Base-by-base conservation (phyloP, 2,113 vertebrate species). In the Triplophysa dalaica region DNA sequence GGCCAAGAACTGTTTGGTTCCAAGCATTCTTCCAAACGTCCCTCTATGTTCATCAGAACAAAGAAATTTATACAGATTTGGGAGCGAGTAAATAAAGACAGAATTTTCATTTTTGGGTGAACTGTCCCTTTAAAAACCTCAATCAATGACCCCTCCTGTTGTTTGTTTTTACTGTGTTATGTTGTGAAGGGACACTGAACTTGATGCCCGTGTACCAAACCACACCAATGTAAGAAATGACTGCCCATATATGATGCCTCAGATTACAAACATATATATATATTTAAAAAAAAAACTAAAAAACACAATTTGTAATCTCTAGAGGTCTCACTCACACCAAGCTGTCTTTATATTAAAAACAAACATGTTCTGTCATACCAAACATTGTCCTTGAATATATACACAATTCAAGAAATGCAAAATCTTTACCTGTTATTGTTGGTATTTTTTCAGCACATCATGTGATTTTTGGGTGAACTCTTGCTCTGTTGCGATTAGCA, bases 341-440 rank as follows among this genome's bases (percentile, higher is more conserved):
- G 16, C 43, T 4, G 43, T 12, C 41, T 16, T 67, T 8, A 13
- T 68, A 8, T 48, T 48, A 8, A 52, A 2, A 52, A 11, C 41
- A 43, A 43, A 52, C 50, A 54, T 54, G 14, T 54, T 1, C 50
- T 45, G 10, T 45, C 43, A 45, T 45, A 2, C 43, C 43, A 45
- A 45, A 14, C 3, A 0, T 16, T 16, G 50, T 6, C 50, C 16
- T 52, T 52, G 50, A 13, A 52, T 16, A 6, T 52, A 14, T 52
- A 52, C 48, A 14, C 17, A 21, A 56, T 56, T 9, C 54, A 58
- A 58, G 19, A 58, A 58, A 58, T 58, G 19, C 54, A 21, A n/a
- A 9, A 21, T 9, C 1, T 9, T 33, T 74, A 82, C 81, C 75
- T 82, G 72, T 70, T 41, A 22, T 50, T 69, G 61, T 22, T 38